Percentiles rank a stretch among this genome's conserved stretches.
phyloP scores from a whole-genome alignment of 2,888 invertebrate species.

The Microplitis manilae region DNA sequence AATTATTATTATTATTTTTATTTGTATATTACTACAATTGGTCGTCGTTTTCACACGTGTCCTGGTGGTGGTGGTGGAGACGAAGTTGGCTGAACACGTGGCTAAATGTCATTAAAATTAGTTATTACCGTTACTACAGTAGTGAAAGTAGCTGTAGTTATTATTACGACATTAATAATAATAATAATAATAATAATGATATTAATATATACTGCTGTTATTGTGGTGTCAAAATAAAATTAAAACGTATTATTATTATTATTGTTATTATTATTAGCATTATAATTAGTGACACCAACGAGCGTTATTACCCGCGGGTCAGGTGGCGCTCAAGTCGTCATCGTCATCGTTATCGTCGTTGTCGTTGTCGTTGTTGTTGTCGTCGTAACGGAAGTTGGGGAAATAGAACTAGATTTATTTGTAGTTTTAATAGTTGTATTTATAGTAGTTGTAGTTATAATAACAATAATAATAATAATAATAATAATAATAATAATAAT shows the following conservation, averaged over 20 bases:
- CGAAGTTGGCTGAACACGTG: background rate
- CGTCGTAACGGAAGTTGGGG: background rate
- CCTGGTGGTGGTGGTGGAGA: background rate
- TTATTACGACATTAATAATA: slow-evolving; percentile 15
- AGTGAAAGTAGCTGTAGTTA: slow-evolving; percentile 4
- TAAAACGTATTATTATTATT: background rate
- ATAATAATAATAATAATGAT: background rate
- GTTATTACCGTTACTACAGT: slow-evolving; percentile 2
- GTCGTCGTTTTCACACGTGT: background rate
- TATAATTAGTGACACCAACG: slow-evolving; percentile 1
- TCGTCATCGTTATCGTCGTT: slow-evolving; percentile 4
- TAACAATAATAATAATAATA: slow-evolving; percentile 4
- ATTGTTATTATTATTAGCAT: background rate
- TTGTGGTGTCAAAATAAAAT: slow-evolving; percentile 18
- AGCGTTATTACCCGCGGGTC: slow-evolving; percentile 26
- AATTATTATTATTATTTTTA: slow-evolving; percentile 33
- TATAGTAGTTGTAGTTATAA: slow-evolving; percentile 20
- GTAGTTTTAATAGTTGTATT: slow-evolving; percentile 13
- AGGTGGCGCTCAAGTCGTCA: slow-evolving; percentile 18
- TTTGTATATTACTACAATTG: background rate
- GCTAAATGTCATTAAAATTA: background rate
- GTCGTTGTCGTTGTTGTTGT: slow-evolving; percentile 3
- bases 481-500: background rate
- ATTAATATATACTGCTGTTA: background rate
- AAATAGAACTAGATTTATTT: slow-evolving; percentile 11